A percentile compares a stretch with the other conserved stretches of the same genome.
Conservation (phyloP, 1,140 invertebrate species). For the Drosophila orena region DNA sequence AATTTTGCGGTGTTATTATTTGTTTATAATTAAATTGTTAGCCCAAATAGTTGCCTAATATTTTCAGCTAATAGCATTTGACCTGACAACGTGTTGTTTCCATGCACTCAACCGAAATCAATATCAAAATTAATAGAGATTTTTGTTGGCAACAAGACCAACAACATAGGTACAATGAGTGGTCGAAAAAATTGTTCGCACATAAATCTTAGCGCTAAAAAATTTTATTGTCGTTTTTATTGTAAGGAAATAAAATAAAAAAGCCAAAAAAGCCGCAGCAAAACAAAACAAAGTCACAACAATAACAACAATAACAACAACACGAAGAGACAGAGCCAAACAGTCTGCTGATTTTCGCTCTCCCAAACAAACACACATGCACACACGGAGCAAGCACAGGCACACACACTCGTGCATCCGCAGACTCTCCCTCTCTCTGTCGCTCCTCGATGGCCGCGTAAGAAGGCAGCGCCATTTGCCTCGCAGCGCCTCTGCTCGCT, state of each 20-base stretch:
- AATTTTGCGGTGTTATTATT: neutral
- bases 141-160: slow-evolving; percentile 23
- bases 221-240: slow-evolving; percentile 84
- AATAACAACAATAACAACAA: slow-evolving; percentile 35
- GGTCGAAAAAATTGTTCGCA: slow-evolving; percentile 66
- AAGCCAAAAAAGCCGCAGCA: slow-evolving; percentile 16
- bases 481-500: neutral
- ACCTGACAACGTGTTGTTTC: neutral
- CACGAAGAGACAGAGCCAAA: slow-evolving; percentile 63
- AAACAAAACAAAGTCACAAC: slow-evolving; percentile 25
- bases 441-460: slow-evolving; percentile 24
- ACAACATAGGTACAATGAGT: slow-evolving; percentile 10
- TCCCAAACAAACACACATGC: slow-evolving; percentile 8
- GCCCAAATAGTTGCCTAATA: neutral
- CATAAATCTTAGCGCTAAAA: slow-evolving; percentile 83
- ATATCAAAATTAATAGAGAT: slow-evolving; percentile 61
- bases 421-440: slow-evolving; percentile 12
- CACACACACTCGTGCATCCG: neutral
- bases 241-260: slow-evolving; percentile 69
- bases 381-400: neutral
- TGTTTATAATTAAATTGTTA: neutral
- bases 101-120: slow-evolving; percentile 13
- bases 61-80: neutral
- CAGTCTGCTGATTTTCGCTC: slow-evolving; percentile 54
- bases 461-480: slow-evolving; percentile 77